Conservation (phyloP, 2,797 vertebrate species). For the Microchirus variegatus region DNA sequence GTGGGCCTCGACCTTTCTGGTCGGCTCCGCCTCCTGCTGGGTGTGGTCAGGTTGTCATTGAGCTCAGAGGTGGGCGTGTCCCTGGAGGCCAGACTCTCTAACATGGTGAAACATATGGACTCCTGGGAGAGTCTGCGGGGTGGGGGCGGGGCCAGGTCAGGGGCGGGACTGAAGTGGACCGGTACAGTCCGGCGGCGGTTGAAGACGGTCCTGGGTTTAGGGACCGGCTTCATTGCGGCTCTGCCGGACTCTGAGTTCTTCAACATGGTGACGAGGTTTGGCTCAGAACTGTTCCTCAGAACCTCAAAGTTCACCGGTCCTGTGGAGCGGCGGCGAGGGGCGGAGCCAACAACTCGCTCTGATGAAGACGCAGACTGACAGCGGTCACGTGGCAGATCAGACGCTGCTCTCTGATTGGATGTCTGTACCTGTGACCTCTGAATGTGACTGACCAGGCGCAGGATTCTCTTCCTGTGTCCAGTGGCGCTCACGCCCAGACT, state of each 20-base stretch:
- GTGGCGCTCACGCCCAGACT: conserved; percentile 90
- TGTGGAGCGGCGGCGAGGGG: background rate
- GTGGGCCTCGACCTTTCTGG: conserved; percentile 23
- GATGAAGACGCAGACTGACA: conserved; percentile 68
- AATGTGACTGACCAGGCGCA: conserved; percentile 81
- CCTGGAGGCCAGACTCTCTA: conserved; percentile 68
- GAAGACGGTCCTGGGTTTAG: conserved; percentile 94
- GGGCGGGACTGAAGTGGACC: conserved; percentile 32
- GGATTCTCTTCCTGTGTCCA: conserved; percentile 94
- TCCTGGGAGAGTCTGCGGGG: conserved; percentile 67
- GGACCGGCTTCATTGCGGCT: conserved; percentile 81
- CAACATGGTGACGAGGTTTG: conserved; percentile 61
- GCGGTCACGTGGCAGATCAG: conserved; percentile 52
- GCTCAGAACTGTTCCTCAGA: conserved; percentile 58
- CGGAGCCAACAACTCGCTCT: background rate
- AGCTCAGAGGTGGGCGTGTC: conserved; percentile 40
- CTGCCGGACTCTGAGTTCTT: conserved; percentile 38
- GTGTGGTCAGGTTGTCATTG: conserved; percentile 18
- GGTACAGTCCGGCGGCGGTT: conserved; percentile 72
- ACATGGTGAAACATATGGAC: conserved; percentile 65
- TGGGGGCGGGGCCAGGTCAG: conserved; percentile 20
- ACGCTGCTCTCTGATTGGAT: conserved; percentile 40
- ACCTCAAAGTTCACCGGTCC: conserved; percentile 43
- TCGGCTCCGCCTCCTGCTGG: conserved; percentile 20
- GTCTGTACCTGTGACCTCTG: conserved; percentile 48